Evolutionary conservation across 2,113 vertebrate genomes (phyloP), one percentile per base, ranked within the genome.

Genomic region (Elachura formosa): DNA sequence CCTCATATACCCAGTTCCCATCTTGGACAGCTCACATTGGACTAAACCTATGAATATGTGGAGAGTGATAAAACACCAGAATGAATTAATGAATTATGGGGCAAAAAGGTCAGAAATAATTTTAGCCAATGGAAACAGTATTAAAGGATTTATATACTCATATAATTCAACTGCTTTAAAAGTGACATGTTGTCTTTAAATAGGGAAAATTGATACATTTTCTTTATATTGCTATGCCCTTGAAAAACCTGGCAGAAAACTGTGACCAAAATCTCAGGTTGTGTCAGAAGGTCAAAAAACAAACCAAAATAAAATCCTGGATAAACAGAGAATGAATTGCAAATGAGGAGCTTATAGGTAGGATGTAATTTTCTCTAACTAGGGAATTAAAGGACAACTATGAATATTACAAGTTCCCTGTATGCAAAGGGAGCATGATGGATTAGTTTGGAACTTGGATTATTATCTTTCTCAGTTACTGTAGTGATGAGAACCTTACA

Each of bases 341-440:
- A 90, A 84, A 82, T 48, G 14, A 87, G 28, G 43, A 88, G 4
- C 24, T 67, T 34, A 40, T 10, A 67, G 20, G 3, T 29, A 84
- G 20, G 13, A 5, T 40, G 17, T 9, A n/a, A 34, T 72, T 83
- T 84, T 76, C 25, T 61, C n/a, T 43, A n/a, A 9, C 5, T 26
- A 69, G 14, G n/a, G 10, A 23, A 83, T 49, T 62, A 78, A 79
- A 79, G 52, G 49, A 68, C 25, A 79, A 86, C 54, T 46, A 45
- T 0, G 2, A 51, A 4, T 48, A 56, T 25, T 69, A n/a, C 17
- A 84, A 56, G 11, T 54, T 28, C 34, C 2, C 6, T 74, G 22
- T 31, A 31, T 16, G 6, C 0, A 0, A 69, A 68, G 9, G 10
- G 13, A 36, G 79, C 7, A 10, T 14, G 38, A 71, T 13, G 48